Conservation (phyloP, 2,888 invertebrate genomes). For the Phyllotreta striolata region DNA sequence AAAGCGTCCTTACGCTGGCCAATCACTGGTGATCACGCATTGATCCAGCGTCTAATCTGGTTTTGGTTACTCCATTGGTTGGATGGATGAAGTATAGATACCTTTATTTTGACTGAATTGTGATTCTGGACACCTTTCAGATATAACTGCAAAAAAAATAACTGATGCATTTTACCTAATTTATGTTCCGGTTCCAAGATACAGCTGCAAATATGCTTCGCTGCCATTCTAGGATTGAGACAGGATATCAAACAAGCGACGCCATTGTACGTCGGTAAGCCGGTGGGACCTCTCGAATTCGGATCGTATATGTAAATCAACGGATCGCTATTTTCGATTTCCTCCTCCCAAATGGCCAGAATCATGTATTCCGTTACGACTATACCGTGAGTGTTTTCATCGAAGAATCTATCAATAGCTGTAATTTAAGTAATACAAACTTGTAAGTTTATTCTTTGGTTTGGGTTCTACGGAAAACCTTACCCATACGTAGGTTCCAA, state of each 20-base stretch:
- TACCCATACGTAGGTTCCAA: conserved; percentile 60
- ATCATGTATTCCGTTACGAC: conserved; percentile 60
- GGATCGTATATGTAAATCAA: conserved; percentile 70
- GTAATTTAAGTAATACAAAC: conserved; percentile 29
- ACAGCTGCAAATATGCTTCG: conserved; percentile 65
- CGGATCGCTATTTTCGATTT: conserved; percentile 61
- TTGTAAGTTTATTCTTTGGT: neutral
- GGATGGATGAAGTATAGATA: too few relatives aligned
- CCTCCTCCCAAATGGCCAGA: conserved; percentile 66
- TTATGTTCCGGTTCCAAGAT: conserved; percentile 59
- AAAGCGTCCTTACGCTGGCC: too few relatives aligned
- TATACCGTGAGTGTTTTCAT: conserved; percentile 65
- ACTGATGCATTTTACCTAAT: conserved; percentile 6
- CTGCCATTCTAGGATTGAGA: conserved; percentile 63
- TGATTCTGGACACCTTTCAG: conserved; percentile 60
- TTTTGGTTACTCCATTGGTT: too few relatives aligned
- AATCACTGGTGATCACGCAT: too few relatives aligned
- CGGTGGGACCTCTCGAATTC: conserved; percentile 59
- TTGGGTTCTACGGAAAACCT: conserved; percentile 20
- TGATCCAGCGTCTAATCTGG: too few relatives aligned
- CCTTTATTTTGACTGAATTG: too few relatives aligned
- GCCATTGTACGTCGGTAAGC: conserved; percentile 60
- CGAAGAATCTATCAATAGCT: conserved; percentile 67
- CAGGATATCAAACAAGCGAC: conserved; percentile 66
- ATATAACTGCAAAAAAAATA: conserved; percentile 50